phyloP scores from a whole-genome alignment of 2,888 invertebrate genomes.

The Odontothrips loti region DNA sequence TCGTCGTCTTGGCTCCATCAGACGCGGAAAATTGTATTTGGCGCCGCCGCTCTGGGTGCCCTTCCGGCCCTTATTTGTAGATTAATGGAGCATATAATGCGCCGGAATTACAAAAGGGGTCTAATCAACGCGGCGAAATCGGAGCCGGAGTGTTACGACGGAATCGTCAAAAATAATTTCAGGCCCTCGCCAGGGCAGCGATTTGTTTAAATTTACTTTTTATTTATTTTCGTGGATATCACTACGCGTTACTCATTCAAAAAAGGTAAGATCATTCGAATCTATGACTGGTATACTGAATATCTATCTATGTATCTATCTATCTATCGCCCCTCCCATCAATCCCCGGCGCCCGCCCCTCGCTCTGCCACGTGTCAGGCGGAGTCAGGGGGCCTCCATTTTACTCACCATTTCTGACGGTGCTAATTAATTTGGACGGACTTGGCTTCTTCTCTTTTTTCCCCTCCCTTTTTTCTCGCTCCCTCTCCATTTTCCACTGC shows the following conservation, averaged over 20 bases:
- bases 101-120: background rate
- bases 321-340: background rate
- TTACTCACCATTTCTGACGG: constrained; percentile 17
- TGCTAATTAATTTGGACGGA: constrained; percentile 21
- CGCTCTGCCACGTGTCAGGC: background rate
- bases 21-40: background rate
- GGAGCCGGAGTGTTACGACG: too few relatives aligned
- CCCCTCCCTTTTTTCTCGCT: background rate
- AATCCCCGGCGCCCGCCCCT: background rate
- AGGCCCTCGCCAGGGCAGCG: too few relatives aligned
- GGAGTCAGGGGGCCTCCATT: background rate
- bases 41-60: background rate
- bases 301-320: too few relatives aligned
- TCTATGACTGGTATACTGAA: too few relatives aligned
- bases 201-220: too few relatives aligned
- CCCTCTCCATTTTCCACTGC: background rate
- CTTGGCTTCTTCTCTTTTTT: background rate
- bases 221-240: too few relatives aligned
- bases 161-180: too few relatives aligned
- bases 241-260: too few relatives aligned
- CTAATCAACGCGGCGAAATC: background rate
- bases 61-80: background rate
- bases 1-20: background rate
- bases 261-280: too few relatives aligned
- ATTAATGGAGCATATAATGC: constrained; percentile 16